Evolutionary conservation across 2,888 invertebrate genomes (phyloP), one percentile per base, ranked within the genome.

Genomic region (Nomada goodeniana): DNA sequence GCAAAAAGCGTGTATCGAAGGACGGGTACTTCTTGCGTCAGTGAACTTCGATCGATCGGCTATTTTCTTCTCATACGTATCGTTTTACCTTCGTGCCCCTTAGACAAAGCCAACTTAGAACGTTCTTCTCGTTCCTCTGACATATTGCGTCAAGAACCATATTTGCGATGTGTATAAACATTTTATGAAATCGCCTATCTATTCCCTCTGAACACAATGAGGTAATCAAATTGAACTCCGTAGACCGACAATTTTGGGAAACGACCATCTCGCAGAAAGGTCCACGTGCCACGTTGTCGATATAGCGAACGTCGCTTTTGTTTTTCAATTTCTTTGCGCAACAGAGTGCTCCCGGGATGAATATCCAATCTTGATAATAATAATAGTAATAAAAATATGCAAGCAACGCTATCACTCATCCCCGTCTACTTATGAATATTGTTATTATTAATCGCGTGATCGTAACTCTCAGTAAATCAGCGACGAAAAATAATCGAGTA

Each of bases 11-110:
- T 13, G 11, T 18, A 15, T 52, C 36, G 52, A 71, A 71, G 9
- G 63, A 72, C 63, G 23, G 23, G 20, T 36, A 42, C 23, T 44
- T 63, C 36, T 72, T 72, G 42, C 63, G 1, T 10, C 18, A 61
- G 20, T 7, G n/a, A 63, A 63, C 63, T 61, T 53, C 53, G 36
- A 53, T 42, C 42, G 36, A 61, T 52, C 52, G 23, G 15, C 26
- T n/a, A 23, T 55, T 29, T 72, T 15, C n/a, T n/a, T n/a, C 26
- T 3, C 26, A 44, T 15, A 55, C 53, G 15, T 36, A n/a, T 3
- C 26, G n/a, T 5, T 42, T 52, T 23, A 42, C 36, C 23, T 67
- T 63, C 52, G 9, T 13, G 42, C 63, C 36, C 15, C 53, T 44
- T 3, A 0, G 10, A 26, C 26, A 26, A 10, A 15, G 13, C 60